These are phyloP conservation scores for Melanotaenia trifasciata DNA, from an alignment of 2,797 vertebrate species.

Conservation along the genomic window DNA sequence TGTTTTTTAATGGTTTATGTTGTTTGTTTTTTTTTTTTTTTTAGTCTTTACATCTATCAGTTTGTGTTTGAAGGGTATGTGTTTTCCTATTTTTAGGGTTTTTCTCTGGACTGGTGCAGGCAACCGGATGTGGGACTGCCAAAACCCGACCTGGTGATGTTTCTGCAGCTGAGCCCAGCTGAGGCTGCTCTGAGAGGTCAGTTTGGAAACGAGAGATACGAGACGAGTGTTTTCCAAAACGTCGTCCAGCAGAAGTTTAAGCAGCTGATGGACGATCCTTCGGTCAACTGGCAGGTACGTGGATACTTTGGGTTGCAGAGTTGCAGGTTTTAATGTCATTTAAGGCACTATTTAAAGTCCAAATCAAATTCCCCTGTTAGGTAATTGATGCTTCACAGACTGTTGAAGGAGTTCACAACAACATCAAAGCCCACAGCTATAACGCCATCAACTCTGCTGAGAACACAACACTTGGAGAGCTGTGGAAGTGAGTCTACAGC, in stretches of 20 bases:
- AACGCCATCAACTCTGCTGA: constrained; percentile 72
- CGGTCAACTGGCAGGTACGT: constrained; percentile 92
- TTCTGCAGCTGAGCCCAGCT: constrained; percentile 83
- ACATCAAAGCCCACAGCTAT: constrained; percentile 83
- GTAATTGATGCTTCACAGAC: constrained; percentile 87
- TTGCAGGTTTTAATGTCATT: not conserved
- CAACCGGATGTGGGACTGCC: constrained; percentile 92
- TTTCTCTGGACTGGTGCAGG: constrained; percentile 92
- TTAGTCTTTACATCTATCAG: not conserved
- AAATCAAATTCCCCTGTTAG: constrained; percentile 52
- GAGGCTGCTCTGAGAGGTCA: constrained; percentile 85
- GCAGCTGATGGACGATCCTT: constrained; percentile 86
- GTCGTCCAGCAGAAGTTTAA: constrained; percentile 84
- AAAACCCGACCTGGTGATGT: constrained; percentile 94
- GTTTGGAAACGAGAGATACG: constrained; percentile 91
- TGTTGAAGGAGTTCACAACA: constrained; percentile 87
- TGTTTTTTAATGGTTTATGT: constrained; percentile 2
- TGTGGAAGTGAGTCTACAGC: constrained; percentile 84
- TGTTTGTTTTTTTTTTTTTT: not conserved
- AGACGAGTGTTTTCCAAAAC: constrained; percentile 87
- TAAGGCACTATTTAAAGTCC: not conserved
- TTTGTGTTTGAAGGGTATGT: not conserved
- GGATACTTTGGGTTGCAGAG: not conserved
- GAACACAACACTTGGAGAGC: constrained; percentile 81
- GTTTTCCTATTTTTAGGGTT: constrained; percentile 83